Base-by-base conservation (phyloP, 2,888 invertebrate genomes). In the Ornithoptera alexandrae region DNA sequence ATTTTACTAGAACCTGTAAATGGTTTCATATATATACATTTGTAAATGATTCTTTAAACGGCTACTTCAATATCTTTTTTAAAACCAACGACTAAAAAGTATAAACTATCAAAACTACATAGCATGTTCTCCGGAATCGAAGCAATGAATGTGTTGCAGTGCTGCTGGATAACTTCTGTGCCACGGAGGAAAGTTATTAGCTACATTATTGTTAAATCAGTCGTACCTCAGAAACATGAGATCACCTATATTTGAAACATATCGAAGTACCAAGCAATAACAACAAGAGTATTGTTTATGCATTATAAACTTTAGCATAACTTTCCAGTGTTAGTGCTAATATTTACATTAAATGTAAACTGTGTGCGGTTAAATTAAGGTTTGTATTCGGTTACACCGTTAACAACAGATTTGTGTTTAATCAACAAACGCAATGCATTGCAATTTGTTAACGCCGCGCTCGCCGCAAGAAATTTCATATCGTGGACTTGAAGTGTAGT, bases 281-380 rank as follows among this genome's bases (percentile, higher is more conserved):
- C 42, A 65, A 46, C 22, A 65, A 42, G 5, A 17, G 20, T 22
- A 20, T 57, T 22, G 59, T 65, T 65, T 50, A 65, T 59, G 46
- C 58, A 30, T 20, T 22, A 46, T 59, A 65, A 59, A 59, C 58
- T 65, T 65, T 15, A 12, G 50, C 59, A 46, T 59, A 30, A 65
- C 65, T 42, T 20, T 7, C 10, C 30, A 22, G 58, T 22, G 20
- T 57, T 57, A 57, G 15, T 3, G 22, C 20, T 57, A 57, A 57
- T 57, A 18, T 57, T 57, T 57, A 57, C 39, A 22, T 42, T 65
- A 42, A 50, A 39, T 50, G 18, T 58, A 22, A 46, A 65, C 39
- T 58, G 36, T 58, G 57, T 24, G 42, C 56, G 39, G 20, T 65
- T 58, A 30, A 17, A 1, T 30, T 30, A 24, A 59, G 30, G 24